phyloP scores from a whole-genome alignment of 2,113 vertebrate species.

The Periophthalmus modestus region DNA sequence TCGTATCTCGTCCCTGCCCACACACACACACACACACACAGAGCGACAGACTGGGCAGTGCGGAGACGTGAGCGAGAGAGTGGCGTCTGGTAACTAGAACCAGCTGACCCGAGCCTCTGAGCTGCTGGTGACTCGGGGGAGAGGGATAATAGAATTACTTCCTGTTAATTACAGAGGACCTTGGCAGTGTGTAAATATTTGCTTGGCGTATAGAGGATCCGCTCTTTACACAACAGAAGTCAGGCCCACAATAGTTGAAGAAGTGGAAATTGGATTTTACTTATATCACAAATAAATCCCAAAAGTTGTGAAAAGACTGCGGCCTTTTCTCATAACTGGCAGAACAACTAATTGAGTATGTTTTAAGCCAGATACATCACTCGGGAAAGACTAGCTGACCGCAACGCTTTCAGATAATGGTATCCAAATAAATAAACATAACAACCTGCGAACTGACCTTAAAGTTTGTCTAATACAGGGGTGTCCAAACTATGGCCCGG shows the following conservation, averaged over 20 bases:
- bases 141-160: conserved; percentile 73
- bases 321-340: too few relatives aligned
- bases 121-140: conserved; percentile 52
- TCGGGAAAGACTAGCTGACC: too few relatives aligned
- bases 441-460: too few relatives aligned
- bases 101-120: conserved; percentile 64
- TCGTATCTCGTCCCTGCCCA: conserved; percentile 38
- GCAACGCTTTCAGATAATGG: too few relatives aligned
- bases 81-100: conserved; percentile 53
- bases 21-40: conserved; percentile 1
- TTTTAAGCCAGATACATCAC: too few relatives aligned
- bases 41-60: conserved; percentile 6
- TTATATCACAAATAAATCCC: not conserved
- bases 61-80: conserved; percentile 51
- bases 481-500: too few relatives aligned
- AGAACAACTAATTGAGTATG: too few relatives aligned
- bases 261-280: not conserved
- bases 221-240: conserved; percentile 39
- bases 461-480: too few relatives aligned
- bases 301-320: not conserved
- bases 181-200: conserved; percentile 73
- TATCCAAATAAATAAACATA: too few relatives aligned
- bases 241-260: conserved; percentile 2
- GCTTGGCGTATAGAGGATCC: conserved; percentile 50
- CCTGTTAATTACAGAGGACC: conserved; percentile 73